A percentile compares a stretch with the other conserved stretches of the same genome.
These are phyloP conservation scores for Drosophila pseudoobscura DNA, from an alignment of 1,140 invertebrate genomes.

Conservation along the genomic window DNA sequence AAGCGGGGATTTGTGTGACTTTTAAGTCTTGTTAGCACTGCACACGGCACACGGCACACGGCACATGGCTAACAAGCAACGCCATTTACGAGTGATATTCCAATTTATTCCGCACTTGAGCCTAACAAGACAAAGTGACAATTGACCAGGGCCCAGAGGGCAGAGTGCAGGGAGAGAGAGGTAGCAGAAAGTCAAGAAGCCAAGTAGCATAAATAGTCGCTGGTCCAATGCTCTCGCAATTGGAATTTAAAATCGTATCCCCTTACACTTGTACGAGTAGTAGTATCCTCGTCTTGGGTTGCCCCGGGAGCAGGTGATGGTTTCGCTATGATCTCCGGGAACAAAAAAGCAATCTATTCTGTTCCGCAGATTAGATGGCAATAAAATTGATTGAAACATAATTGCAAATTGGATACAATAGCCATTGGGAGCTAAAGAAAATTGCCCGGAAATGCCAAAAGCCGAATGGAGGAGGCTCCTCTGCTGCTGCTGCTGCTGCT, in stretches of 20 bases:
- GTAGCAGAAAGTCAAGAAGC: slow-evolving; percentile 7
- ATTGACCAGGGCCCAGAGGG: slow-evolving; percentile 32
- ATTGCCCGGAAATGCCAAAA: slow-evolving; percentile 58
- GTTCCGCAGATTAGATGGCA: slow-evolving; percentile 44
- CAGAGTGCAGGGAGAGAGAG: slow-evolving; percentile 4
- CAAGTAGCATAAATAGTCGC: slow-evolving; percentile 37
- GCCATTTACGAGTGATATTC: slow-evolving; percentile 48
- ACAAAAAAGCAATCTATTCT: slow-evolving; percentile 62
- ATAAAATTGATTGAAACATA: slow-evolving; percentile 73
- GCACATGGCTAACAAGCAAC: slow-evolving; percentile 56
- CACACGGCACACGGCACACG: slow-evolving; percentile 2
- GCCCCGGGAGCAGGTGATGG: not conserved
- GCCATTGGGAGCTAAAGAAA: slow-evolving; percentile 42
- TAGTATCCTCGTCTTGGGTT: not conserved
- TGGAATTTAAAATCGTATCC: slow-evolving; percentile 55
- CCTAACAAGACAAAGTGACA: slow-evolving; percentile 73
- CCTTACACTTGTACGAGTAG: too few relatives aligned
- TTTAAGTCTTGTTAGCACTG: slow-evolving; percentile 65
- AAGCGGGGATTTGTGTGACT: slow-evolving; percentile 49
- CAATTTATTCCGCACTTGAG: slow-evolving; percentile 60
- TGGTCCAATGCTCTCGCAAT: slow-evolving; percentile 32
- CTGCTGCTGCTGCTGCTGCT: too few relatives aligned
- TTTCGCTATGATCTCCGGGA: slow-evolving; percentile 2
- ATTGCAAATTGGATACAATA: slow-evolving; percentile 68
- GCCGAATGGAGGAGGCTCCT: slow-evolving; percentile 9